A percentile compares a stretch with the other conserved stretches of the same genome.
These are phyloP conservation scores for Macaria notata DNA, from an alignment of 2,888 invertebrate species.

Conservation along the genomic window DNA sequence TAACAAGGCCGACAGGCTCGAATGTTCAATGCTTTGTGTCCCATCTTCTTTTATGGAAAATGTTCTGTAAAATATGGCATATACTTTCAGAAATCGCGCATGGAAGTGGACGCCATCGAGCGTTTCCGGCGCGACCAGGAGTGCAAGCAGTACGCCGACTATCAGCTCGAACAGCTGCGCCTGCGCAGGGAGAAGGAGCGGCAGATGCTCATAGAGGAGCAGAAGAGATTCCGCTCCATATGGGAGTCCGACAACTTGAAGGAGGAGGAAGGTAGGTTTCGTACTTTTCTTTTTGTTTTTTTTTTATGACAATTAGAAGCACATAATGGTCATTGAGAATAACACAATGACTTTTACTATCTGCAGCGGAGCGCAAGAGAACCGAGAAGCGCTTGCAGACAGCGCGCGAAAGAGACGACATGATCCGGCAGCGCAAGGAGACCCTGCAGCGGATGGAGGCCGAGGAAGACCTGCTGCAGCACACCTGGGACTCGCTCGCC, in stretches of 20 bases:
- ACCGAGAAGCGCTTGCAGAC: slow-evolving; percentile 43
- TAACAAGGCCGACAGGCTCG: no score
- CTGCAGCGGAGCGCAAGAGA: slow-evolving; percentile 45
- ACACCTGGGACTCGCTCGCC: slow-evolving; percentile 63
- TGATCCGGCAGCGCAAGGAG: slow-evolving; percentile 47
- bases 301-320: no score
- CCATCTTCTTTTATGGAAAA: no score
- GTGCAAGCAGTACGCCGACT: slow-evolving; percentile 51
- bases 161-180: slow-evolving; percentile 49
- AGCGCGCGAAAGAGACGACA: slow-evolving; percentile 45
- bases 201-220: slow-evolving; percentile 57
- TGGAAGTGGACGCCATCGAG: slow-evolving; percentile 75
- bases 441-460: slow-evolving; percentile 36
- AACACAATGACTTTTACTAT: neutral
- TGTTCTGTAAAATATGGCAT: no score
- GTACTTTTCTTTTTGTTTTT: no score
- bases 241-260: slow-evolving; percentile 58
- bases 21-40: no score
- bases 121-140: slow-evolving; percentile 60
- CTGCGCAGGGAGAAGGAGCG: slow-evolving; percentile 51
- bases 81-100: slow-evolving; percentile 67
- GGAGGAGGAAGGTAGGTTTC: slow-evolving; percentile 57
- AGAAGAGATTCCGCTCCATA: slow-evolving; percentile 47
- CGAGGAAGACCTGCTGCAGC: slow-evolving; percentile 42
- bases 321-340: neutral